Evolutionary conservation across 2,888 invertebrate species (phyloP), one percentile per base, ranked within the genome.

Genomic region (Agrilus cyanescens): DNA sequence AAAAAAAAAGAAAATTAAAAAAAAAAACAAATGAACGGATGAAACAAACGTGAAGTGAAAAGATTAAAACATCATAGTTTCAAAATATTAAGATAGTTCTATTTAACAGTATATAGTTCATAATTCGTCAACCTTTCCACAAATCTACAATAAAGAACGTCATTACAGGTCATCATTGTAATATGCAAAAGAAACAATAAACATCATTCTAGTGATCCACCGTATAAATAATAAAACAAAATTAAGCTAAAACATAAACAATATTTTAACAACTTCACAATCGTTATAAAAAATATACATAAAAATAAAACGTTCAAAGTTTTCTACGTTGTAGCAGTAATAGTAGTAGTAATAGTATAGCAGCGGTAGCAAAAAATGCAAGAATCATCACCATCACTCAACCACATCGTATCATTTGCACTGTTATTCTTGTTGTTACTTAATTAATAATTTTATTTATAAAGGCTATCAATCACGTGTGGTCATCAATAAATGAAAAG

Each of bases 21-120:
- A 25, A 25, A 8, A 25, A 4, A 25, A 25, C 25, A 25, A 25
- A 25, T 25, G 25, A 25, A 25, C 4, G 25, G 25, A 25, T 25
- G 25, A 25, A 25, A 25, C 25, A 25, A 25, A 25, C 10, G 4
- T 25, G 25, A 25, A 20, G 25, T 25, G 25, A 25, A 25, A 25
- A 25, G 25, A 25, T 25, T 25, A 37, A 40, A 40, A 40, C 13
- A 14, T 14, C 25, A 37, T 12, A 45, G 8, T 25, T 25, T 25
- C 25, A 46, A 64, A 67, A 67, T 69, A 67, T 67, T 67, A 67
- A 67, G 69, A 65, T 68, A 68, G 68, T 67, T 67, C 68, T 69
- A 69, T 68, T 66, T 68, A 69, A 69, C 69, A 69, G 68, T 69
- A 67, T 67, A 66, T 67, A 68, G 66, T 67, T 68, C 67, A 66